Evolutionary conservation across 2,797 vertebrate species (phyloP).

Genomic region (Channallabes apus): DNA sequence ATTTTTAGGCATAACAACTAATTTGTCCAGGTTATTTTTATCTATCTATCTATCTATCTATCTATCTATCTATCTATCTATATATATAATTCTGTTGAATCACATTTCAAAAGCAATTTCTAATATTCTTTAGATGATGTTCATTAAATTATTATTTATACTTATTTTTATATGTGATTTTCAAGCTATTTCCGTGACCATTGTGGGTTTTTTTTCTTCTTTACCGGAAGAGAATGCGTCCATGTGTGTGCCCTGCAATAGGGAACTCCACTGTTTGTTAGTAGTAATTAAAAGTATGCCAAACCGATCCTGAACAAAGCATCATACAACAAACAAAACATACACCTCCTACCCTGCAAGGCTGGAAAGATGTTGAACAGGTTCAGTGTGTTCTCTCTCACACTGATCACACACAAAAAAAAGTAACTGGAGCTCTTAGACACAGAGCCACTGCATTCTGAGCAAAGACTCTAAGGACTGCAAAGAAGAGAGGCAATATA

Average conservation of each 20-base stretch:
- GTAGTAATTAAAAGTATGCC: conserved; percentile 1
- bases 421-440: conserved; percentile 51
- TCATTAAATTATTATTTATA: no score
- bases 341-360: conserved; percentile 50
- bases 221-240: no score
- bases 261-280: neutral
- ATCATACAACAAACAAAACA: conserved; percentile 15
- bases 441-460: conserved; percentile 30
- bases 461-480: conserved; percentile 52
- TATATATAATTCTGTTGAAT: no score
- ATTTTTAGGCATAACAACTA: no score
- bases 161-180: no score
- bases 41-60: no score
- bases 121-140: no score
- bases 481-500: conserved; percentile 9
- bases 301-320: conserved; percentile 3
- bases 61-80: no score
- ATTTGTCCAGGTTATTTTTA: no score
- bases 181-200: no score
- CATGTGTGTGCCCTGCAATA: neutral
- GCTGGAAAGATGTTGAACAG: conserved; percentile 52
- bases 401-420: conserved; percentile 51
- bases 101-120: no score
- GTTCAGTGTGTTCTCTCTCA: conserved; percentile 50
- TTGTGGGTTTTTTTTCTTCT: no score